These are phyloP conservation scores for Otis tarda DNA, from an alignment of 2,113 vertebrate genomes.

Conservation along the genomic window DNA sequence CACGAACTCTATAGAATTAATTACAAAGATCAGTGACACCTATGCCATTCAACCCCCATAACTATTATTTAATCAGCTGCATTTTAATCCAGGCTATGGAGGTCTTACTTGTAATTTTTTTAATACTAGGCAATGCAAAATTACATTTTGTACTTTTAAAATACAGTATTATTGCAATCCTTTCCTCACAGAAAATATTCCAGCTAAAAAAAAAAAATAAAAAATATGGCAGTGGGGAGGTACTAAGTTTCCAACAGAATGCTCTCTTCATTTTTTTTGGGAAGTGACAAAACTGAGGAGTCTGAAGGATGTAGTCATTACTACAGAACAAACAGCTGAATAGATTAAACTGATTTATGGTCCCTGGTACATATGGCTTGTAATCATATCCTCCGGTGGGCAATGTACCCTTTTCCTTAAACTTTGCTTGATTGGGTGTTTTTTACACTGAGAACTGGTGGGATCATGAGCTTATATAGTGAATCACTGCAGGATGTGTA, in stretches of 20 bases:
- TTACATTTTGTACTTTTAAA: background rate
- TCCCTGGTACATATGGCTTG: background rate
- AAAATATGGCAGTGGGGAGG: accelerated
- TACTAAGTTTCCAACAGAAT: background rate
- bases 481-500: background rate
- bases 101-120: background rate
- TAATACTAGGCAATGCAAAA: background rate
- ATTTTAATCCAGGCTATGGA: background rate
- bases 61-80: slow-evolving; percentile 27
- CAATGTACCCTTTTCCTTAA: background rate
- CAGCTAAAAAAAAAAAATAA: background rate
- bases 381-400: background rate
- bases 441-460: background rate
- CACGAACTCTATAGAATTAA: background rate
- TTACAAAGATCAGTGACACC: background rate
- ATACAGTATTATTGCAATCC: background rate
- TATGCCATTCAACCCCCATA: background rate
- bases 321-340: background rate
- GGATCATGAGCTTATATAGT: background rate
- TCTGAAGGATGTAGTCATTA: background rate
- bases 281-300: background rate
- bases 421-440: accelerated
- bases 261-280: background rate
- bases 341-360: background rate
- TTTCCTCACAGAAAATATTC: background rate